These are phyloP conservation scores for Pluvialis apricaria DNA, from an alignment of 2,113 vertebrate species.

Conservation along the genomic window DNA sequence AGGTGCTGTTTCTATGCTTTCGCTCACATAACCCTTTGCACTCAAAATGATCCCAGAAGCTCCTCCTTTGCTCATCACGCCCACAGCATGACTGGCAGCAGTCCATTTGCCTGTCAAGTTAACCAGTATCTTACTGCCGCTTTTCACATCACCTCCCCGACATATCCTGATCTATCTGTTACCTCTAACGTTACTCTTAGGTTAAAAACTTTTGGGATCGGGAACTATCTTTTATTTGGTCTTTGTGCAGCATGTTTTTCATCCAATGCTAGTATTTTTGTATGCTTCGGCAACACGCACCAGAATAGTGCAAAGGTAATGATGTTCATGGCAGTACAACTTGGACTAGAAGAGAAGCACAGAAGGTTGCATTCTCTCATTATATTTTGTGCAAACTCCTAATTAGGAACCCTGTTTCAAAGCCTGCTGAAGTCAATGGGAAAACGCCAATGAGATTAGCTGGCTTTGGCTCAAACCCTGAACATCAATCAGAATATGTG, in stretches of 20 bases:
- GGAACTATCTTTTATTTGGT: not conserved
- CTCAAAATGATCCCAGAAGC: not conserved
- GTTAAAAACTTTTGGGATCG: not conserved
- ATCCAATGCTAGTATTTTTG: not conserved
- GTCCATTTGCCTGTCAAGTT: not conserved
- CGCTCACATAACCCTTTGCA: not conserved
- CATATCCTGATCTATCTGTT: not conserved
- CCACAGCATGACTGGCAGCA: not conserved
- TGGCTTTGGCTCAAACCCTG: conserved; percentile 10
- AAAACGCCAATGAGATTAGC: not conserved
- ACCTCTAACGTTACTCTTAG: rapidly evolving
- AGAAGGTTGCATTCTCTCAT: not conserved
- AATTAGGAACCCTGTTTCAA: not conserved
- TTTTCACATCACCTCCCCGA: not conserved
- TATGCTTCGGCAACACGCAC: not conserved
- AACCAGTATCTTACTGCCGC: too few relatives aligned
- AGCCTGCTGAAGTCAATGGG: not conserved
- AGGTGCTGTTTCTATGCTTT: not conserved
- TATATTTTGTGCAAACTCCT: not conserved
- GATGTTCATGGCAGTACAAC: not conserved
- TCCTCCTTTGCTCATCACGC: not conserved
- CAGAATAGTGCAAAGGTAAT: not conserved
- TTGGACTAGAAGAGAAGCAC: not conserved
- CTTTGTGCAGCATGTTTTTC: not conserved
- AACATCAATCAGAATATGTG: not conserved